Percentiles rank a stretch among this genome's conserved stretches.
These are phyloP conservation scores for Ectropis grisescens DNA, from an alignment of 1,140 invertebrate species.

Conservation along the genomic window DNA sequence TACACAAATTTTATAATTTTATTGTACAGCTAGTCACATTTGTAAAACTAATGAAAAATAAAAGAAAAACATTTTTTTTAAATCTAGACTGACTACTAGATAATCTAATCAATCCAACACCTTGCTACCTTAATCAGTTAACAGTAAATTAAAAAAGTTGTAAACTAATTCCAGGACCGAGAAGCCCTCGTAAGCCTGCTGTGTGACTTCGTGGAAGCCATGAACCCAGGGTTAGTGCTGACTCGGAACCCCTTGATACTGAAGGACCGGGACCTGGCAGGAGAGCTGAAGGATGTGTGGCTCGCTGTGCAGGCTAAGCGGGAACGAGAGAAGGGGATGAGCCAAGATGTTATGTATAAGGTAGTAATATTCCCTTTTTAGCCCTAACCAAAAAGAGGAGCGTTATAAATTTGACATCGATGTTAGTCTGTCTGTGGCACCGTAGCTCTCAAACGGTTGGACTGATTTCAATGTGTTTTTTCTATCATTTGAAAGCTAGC, in stretches of 20 bases:
- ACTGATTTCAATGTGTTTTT: not conserved
- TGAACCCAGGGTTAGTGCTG: constrained; percentile 75
- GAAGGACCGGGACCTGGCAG: constrained; percentile 78
- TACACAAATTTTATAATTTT: no score
- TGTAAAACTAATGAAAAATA: no score
- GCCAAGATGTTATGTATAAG: constrained; percentile 65
- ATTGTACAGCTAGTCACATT: no score
- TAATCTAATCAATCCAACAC: no score
- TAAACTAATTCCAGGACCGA: constrained; percentile 74
- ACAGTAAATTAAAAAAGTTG: no score
- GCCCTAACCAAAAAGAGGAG: not conserved
- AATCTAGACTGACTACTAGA: no score
- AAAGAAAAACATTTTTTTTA: no score
- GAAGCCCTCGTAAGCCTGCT: constrained; percentile 75
- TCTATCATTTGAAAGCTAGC: constrained; percentile 3
- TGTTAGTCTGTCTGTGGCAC: no score
- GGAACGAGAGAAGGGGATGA: constrained; percentile 71
- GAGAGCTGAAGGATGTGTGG: constrained; percentile 81
- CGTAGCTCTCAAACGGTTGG: no score
- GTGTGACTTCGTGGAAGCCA: constrained; percentile 79
- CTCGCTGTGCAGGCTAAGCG: constrained; percentile 76
- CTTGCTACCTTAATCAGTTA: no score
- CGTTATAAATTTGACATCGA: no score
- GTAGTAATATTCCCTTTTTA: constrained; percentile 25
- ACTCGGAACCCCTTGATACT: constrained; percentile 73